Conservation (phyloP, 1,140 invertebrate genomes). For the Asbolus verrucosus region DNA sequence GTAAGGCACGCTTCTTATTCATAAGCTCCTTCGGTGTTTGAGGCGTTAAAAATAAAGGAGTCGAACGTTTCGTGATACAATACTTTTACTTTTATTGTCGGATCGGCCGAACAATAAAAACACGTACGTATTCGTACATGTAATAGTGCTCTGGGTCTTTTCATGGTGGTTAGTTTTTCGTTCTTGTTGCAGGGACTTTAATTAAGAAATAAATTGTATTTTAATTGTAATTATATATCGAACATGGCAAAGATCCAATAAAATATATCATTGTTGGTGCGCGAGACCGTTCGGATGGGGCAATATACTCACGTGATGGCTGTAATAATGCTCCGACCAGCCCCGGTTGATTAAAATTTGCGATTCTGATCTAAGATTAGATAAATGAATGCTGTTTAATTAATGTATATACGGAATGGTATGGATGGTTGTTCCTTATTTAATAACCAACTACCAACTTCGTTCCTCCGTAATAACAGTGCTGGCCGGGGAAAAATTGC, state of each 20-base stretch:
- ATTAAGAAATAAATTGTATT: conserved; percentile 37
- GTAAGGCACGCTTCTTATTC: conserved; percentile 37
- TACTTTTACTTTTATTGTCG: conserved; percentile 36
- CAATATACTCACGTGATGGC: conserved; percentile 22
- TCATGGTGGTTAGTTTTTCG: conserved; percentile 29
- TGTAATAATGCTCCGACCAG: conserved; percentile 21
- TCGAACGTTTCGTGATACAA: conserved; percentile 14
- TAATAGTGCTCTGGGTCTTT: conserved; percentile 22
- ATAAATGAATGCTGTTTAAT: conserved; percentile 31
- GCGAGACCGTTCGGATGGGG: conserved; percentile 5
- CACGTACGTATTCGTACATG: neutral
- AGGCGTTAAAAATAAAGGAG: conserved; percentile 34
- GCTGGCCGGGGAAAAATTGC: neutral
- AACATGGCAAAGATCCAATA: conserved; percentile 24
- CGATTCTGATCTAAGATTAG: conserved; percentile 36
- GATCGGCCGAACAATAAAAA: conserved; percentile 12
- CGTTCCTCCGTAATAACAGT: conserved; percentile 11
- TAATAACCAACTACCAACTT: conserved; percentile 27
- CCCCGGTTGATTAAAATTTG: conserved; percentile 33
- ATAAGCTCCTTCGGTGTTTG: conserved; percentile 16
- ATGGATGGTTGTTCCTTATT: conserved; percentile 17
- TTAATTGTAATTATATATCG: conserved; percentile 39
- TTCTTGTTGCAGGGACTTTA: conserved; percentile 1
- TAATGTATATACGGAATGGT: conserved; percentile 29
- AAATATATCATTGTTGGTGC: conserved; percentile 19